Evolutionary conservation across 2,797 vertebrate genomes (phyloP), one percentile per base, ranked within the genome.

Genomic region (Mycteria americana): DNA sequence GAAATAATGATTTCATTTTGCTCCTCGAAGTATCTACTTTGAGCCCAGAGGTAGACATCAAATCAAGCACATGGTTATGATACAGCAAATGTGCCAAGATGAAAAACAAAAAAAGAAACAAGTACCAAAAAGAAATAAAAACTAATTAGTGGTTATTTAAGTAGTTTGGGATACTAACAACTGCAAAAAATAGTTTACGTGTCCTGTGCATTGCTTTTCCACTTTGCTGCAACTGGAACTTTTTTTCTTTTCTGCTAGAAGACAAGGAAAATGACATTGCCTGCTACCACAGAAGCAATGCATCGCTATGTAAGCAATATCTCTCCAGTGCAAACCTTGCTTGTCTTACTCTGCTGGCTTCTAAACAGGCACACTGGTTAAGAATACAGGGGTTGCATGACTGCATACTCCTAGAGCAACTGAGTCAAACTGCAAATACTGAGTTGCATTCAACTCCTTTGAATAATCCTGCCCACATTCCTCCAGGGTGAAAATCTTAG

Each of bases 81-180:
- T 35, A 85, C 9, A 96, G 54, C 60, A 78, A 81, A 70, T 11
- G 16, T 68, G 85, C 41, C 89, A 95, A 90, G 83, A 27, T 50
- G 60, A 91, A 80, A 95, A 93, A 85, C 22, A 91, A 70, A 92
- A 77, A 43, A 75, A 50, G 31, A 73, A 60, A 62, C 11, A 45
- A 91, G 35, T 53, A 77, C 19, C 59, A 54, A 76, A 84, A 91
- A 80, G 6, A 75, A 87, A 78, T 10, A 50, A 81, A 85, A 95
- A 63, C 28, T 87, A 84, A 93, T 95, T 67, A 92, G 65, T 85
- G 75, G 80, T 74, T 95, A 82, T 70, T 95, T 91, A 87, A 97
- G 69, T 62, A 76, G 88, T 92, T 45, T 83, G 51, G 64, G 80
- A 86, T 68, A 72, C 25, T 87, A 96, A 87, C 81, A 93, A 79